Evolutionary conservation across 2,888 invertebrate genomes (phyloP), one percentile per base, ranked within the genome.

Genomic region (Labia minor): DNA sequence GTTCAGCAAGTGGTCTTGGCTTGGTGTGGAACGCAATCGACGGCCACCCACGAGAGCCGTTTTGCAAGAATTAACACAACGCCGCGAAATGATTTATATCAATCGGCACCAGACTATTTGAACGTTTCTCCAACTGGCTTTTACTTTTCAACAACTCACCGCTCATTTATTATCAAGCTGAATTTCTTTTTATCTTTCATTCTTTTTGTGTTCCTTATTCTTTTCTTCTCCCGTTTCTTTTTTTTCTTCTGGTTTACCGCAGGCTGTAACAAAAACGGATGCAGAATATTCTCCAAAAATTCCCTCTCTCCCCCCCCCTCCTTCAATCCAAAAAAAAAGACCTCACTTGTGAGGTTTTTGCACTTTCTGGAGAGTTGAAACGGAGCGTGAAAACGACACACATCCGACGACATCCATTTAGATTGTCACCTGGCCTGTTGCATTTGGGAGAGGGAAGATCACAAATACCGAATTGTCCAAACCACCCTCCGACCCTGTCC

Each of bases 21-120:
- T n/a, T n/a, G n/a, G n/a, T n/a, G n/a, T n/a, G n/a, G n/a, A n/a
- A n/a, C n/a, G n/a, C n/a, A n/a, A n/a, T n/a, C n/a, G n/a, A n/a
- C n/a, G 49, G n/a, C 49, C 49, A 49, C 49, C 49, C 49, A 49
- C 49, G 49, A n/a, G 49, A 49, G 49, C 49, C 16, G 49, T 49
- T 49, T 49, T 49, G 49, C 49, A 49, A 49, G 49, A 49, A 49
- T 49, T 49, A 49, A 49, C 49, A 4, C 26, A 26, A 8, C 26
- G 16, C 49, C 49, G 14, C 49, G 16, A 49, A 49, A 49, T 49
- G 49, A 49, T 49, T 49, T 49, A 49, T 49, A 49, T 49, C 49
- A 49, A 49, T 49, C 49, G 49, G 49, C 49, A 49, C 49, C 16
- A 49, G 49, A 49, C n/a, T 3, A 11, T 4, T 49, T 14, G 2